phyloP scores from a whole-genome alignment of 2,888 invertebrate genomes.

The Entomobrya multifasciata region DNA sequence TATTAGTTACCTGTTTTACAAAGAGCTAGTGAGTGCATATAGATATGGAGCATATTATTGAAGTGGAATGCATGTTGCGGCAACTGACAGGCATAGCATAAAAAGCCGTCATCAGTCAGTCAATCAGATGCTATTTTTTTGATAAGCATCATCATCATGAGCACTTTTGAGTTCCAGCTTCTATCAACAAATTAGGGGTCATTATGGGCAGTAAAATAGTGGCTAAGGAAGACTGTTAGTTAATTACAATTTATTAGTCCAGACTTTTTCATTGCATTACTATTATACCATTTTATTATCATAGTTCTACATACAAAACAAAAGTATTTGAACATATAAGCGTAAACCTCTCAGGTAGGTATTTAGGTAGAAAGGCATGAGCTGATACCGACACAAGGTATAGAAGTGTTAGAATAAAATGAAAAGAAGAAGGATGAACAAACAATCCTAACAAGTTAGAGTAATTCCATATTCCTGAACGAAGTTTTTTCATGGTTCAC shows the following conservation, averaged over 20 bases:
- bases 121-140: constrained; percentile 66
- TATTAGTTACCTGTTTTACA: not conserved
- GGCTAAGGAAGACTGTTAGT: constrained; percentile 74
- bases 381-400: too few species aligned
- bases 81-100: constrained; percentile 59
- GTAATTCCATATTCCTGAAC: too few species aligned
- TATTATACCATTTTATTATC: constrained; percentile 30
- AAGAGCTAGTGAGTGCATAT: not conserved
- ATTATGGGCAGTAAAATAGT: constrained; percentile 78
- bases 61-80: constrained; percentile 60
- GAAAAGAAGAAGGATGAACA: too few species aligned
- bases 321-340: too few species aligned
- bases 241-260: constrained; percentile 79
- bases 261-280: constrained; percentile 66
- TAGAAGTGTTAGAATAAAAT: too few species aligned
- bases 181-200: constrained; percentile 76
- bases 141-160: constrained; percentile 46
- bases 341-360: not conserved
- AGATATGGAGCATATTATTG: constrained; percentile 1
- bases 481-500: too few species aligned
- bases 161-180: constrained; percentile 64
- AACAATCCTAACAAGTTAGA: too few species aligned
- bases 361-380: too few species aligned
- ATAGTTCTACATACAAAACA: not conserved
- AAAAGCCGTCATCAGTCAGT: constrained; percentile 69